phyloP scores from a whole-genome alignment of 2,888 invertebrate genomes.

The Lamellibrachia columna region DNA sequence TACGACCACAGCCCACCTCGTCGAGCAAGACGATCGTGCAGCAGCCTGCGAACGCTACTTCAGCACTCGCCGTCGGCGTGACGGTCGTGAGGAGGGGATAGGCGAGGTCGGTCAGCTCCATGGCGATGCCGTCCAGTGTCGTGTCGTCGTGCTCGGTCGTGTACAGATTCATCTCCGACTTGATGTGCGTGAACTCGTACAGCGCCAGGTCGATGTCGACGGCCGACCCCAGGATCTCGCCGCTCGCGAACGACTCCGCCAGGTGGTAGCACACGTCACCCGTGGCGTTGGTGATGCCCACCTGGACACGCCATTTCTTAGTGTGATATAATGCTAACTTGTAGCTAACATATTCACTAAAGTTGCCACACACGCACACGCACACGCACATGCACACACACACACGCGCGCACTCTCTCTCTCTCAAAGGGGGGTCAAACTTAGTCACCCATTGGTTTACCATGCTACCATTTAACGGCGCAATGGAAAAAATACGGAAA shows the following conservation, averaged over 20 bases:
- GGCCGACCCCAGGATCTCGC: constrained; percentile 55
- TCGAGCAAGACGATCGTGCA: constrained; percentile 52
- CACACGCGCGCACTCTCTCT: background rate
- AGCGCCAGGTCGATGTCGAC: constrained; percentile 56
- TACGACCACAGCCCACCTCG: constrained; percentile 29
- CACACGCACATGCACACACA: no score
- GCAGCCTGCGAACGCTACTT: constrained; percentile 55
- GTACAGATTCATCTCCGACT: background rate
- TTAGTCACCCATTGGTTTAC: no score
- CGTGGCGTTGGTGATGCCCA: constrained; percentile 61
- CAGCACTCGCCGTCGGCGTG: constrained; percentile 45
- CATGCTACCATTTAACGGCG: no score
- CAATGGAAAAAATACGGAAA: no score
- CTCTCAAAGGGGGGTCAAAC: no score
- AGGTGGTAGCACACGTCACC: constrained; percentile 52
- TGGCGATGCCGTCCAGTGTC: constrained; percentile 50
- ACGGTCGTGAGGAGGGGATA: constrained; percentile 45
- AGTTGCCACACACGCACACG: no score
- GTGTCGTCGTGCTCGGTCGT: background rate
- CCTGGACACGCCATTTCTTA: constrained; percentile 38
- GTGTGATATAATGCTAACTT: no score
- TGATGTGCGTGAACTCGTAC: constrained; percentile 41
- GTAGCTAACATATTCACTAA: no score
- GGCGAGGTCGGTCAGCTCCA: constrained; percentile 60
- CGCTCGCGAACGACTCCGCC: constrained; percentile 50